A percentile compares a stretch with the other conserved stretches of the same genome.
phyloP scores from a whole-genome alignment of 1,140 invertebrate genomes.

The Thaumatotibia leucotreta region DNA sequence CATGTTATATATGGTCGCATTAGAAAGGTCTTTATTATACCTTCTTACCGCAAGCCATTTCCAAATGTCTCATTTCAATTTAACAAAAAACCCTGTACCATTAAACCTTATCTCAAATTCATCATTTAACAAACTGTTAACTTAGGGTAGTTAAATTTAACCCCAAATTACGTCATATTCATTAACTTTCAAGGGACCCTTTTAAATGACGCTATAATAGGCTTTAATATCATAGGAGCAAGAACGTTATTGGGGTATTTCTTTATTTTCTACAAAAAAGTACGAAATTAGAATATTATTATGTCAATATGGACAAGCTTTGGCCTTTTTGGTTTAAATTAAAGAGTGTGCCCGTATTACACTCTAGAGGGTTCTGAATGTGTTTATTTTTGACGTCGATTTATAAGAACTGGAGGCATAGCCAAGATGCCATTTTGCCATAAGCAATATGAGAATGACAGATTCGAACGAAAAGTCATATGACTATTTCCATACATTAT shows the following conservation, averaged over 20 bases:
- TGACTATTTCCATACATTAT: too few relatives aligned
- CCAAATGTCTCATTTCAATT: background rate
- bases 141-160: slow-evolving; percentile 11
- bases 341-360: background rate
- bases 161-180: slow-evolving; percentile 15
- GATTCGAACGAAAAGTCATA: too few relatives aligned
- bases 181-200: background rate
- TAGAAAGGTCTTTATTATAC: too few relatives aligned
- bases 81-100: slow-evolving; percentile 1
- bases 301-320: background rate
- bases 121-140: slow-evolving; percentile 17
- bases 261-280: background rate
- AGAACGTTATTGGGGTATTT: background rate
- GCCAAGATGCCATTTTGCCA: too few relatives aligned
- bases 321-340: background rate
- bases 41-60: background rate
- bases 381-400: too few relatives aligned
- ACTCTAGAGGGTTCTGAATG: background rate
- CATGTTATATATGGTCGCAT: too few relatives aligned
- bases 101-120: slow-evolving; percentile 5
- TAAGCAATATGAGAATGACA: too few relatives aligned
- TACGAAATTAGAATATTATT: slow-evolving; percentile 8
- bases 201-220: background rate
- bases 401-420: too few relatives aligned
- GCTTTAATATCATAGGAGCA: background rate